Evolutionary conservation across 1,140 invertebrate species (phyloP).

Genomic region (Acromyrmex charruanus): DNA sequence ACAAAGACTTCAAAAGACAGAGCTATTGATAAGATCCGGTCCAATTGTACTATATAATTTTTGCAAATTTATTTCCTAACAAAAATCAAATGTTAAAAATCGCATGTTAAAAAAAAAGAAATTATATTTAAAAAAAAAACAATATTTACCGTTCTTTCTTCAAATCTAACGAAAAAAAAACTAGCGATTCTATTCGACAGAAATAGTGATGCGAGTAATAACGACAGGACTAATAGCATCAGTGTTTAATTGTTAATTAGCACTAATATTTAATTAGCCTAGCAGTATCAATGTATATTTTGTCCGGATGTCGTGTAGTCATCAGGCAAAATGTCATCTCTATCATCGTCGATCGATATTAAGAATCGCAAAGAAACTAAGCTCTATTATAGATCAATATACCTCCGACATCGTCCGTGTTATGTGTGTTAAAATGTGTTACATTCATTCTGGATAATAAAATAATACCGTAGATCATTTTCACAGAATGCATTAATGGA

Average conservation of each 20-base stretch:
- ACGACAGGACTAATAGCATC: conserved; percentile 5
- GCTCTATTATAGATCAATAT: background rate
- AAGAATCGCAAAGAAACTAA: background rate
- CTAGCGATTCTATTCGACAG: conserved; percentile 31
- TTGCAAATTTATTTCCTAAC: conserved; percentile 4
- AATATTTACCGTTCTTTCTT: background rate
- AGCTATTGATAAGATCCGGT: background rate
- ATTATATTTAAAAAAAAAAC: background rate
- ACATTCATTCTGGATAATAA: conserved; percentile 41
- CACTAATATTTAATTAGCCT: conserved; percentile 9
- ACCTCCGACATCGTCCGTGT: background rate
- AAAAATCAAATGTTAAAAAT: background rate
- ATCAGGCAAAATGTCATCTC: background rate
- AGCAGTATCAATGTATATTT: background rate
- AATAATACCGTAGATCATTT: conserved; percentile 20
- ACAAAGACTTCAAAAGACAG: background rate
- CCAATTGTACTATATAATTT: background rate
- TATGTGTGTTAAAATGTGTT: conserved; percentile 21
- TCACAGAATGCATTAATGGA: conserved; percentile 28
- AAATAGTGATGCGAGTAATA: conserved; percentile 30
- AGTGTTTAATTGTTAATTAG: conserved; percentile 10
- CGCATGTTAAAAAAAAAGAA: background rate
- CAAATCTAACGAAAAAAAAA: conserved; percentile 60
- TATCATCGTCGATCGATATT: background rate
- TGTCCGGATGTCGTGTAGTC: background rate